Base-by-base conservation (phyloP, 1,140 invertebrate species). In the Pseudomyrmex pallidus region DNA sequence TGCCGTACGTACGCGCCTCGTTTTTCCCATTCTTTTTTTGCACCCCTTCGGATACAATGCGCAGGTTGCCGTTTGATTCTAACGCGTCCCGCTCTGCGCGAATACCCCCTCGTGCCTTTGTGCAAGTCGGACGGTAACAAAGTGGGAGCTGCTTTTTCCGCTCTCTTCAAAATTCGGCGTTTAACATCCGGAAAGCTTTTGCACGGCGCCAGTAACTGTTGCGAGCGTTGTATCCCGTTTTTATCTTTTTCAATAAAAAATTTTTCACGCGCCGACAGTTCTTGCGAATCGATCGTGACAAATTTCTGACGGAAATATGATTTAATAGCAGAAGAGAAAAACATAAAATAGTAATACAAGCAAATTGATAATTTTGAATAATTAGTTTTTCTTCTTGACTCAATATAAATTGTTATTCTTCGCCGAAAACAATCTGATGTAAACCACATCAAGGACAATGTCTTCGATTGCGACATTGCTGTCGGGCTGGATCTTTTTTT, bases 21-120 rank as follows among this genome's bases (percentile, higher is more conserved):
- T 85, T 90, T 91, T 87, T 86, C 85, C 64, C 84, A 91, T 90
- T 91, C 76, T 83, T 83, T 83, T 35, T 78, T 74, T 54, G 22
- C 56, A 35, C 72, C 74, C 66, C 61, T 77, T 44, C 52, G 10
- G n/a, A 22, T 12, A 54, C 74, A 74, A 74, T 72, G 20, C 66
- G 67, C 85, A 78, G 77, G 67, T 88, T 78, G 86, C 77, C 83
- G 76, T 85, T 88, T 88, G 83, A 85, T 88, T 88, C 62, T 86
- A 46, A 64, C 82, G 66, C 50, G 76, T 85, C 68, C 61, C 83
- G 59, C 59, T 63, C 82, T 83, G 15, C 59, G 84, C 64, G 17
- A 46, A 62, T n/a, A 17, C 44, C 3, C 72, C 72, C 57, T 50
- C 25, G 56, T 44, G 13, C 70, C 63, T 82, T 70, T 87, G 74